phyloP scores from a whole-genome alignment of 2,113 vertebrate genomes.

The Hemiprocne comata region DNA sequence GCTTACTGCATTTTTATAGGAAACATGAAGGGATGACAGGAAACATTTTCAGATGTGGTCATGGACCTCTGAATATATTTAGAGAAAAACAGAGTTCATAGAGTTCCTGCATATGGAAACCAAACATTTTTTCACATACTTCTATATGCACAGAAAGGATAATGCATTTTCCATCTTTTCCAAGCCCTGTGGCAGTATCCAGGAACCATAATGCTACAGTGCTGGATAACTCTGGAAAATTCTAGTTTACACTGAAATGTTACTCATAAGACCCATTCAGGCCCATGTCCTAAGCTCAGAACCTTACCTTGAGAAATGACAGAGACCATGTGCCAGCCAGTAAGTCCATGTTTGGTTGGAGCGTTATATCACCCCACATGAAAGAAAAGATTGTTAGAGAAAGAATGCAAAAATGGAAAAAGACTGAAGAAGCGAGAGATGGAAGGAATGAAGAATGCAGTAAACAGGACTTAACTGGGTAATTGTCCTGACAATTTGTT shows the following conservation, averaged over 20 bases:
- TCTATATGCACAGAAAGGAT: background rate
- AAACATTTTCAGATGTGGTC: conserved; percentile 40
- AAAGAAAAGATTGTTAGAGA: background rate
- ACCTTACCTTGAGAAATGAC: background rate
- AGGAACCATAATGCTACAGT: background rate
- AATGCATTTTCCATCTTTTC: background rate
- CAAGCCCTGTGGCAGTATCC: background rate
- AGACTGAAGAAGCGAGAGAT: background rate
- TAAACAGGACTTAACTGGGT: background rate
- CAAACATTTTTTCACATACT: background rate
- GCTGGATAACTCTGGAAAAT: background rate
- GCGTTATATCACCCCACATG: background rate
- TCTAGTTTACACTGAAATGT: background rate
- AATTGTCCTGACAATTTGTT: background rate
- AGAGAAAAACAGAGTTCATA: background rate
- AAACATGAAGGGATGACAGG: conserved; percentile 23
- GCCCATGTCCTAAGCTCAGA: background rate
- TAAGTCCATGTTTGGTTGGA: background rate
- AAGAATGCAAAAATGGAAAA: background rate
- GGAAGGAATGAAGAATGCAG: background rate
- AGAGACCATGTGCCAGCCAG: background rate
- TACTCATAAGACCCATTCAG: background rate
- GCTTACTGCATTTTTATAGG: conserved; percentile 10
- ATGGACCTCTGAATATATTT: background rate
- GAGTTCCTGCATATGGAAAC: background rate